Percentiles rank a stretch among this genome's conserved stretches.
Conservation (phyloP, 2,113 vertebrate species). For the Chamaetylas fuelleborni region DNA sequence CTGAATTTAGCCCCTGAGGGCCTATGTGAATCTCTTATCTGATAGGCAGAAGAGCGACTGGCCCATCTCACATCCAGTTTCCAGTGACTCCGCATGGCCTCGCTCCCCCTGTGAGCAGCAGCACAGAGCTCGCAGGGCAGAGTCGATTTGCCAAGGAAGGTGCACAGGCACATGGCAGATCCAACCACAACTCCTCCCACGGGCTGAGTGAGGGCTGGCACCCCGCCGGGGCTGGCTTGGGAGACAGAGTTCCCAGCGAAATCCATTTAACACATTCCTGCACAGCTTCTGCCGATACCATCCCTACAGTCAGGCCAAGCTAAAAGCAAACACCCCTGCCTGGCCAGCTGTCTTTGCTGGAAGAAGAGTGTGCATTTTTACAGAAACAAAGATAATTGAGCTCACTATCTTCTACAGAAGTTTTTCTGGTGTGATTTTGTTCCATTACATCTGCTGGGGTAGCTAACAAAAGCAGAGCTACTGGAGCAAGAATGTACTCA, state of each 20-base stretch:
- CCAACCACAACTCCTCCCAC: background rate
- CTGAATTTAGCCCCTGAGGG: background rate
- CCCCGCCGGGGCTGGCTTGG: background rate
- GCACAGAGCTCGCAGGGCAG: background rate
- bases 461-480: background rate
- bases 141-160: background rate
- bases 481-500: background rate
- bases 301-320: background rate
- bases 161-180: slow-evolving; percentile 10
- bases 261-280: slow-evolving; percentile 40
- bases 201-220: background rate
- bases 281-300: background rate
- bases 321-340: slow-evolving; percentile 7
- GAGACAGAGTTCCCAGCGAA: background rate
- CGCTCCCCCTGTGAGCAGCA: background rate
- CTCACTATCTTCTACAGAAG: background rate
- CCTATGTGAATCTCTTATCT: background rate
- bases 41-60: background rate
- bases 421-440: background rate
- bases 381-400: background rate
- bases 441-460: background rate
- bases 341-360: background rate
- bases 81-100: fast-evolving
- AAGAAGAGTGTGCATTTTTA: background rate
- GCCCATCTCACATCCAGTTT: background rate